Conservation (phyloP, 2,797 vertebrate species). For the Thunnus albacares region DNA sequence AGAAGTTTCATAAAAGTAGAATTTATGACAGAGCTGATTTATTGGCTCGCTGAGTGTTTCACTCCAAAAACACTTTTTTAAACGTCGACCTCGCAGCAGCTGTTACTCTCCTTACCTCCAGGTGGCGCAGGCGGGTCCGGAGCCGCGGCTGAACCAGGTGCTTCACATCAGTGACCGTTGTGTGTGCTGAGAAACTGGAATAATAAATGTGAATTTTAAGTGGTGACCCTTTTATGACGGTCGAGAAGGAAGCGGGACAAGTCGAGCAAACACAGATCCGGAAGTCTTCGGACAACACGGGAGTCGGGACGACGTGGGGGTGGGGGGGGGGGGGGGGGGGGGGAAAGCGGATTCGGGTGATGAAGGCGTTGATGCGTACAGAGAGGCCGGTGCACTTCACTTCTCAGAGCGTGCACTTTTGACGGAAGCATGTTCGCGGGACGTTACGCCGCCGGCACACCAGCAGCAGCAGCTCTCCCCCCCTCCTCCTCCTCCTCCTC, state of each 20-base stretch:
- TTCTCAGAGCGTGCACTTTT: constrained; percentile 27
- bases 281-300: constrained; percentile 5
- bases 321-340: not conserved
- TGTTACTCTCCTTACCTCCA: not conserved
- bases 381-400: constrained; percentile 39
- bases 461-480: constrained; percentile 8
- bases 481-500: too few relatives aligned
- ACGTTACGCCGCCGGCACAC: not conserved
- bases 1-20: too few relatives aligned
- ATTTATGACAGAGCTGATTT: not conserved
- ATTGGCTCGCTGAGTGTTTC: too few relatives aligned
- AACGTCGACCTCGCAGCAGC: not conserved
- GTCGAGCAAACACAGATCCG: constrained; percentile 18
- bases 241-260: not conserved
- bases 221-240: not conserved
- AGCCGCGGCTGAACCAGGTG: not conserved
- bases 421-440: constrained; percentile 40
- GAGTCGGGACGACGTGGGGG: not conserved
- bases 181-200: not conserved
- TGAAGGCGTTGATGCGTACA: constrained; percentile 35
- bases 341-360: constrained; percentile 27
- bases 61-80: not conserved
- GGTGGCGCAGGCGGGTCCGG: constrained; percentile 4
- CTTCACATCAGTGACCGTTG: not conserved
- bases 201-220: not conserved